phyloP scores from a whole-genome alignment of 30 jellyfish, hydroid and myxozoan genomes.

The Catostylus mosaicus region DNA sequence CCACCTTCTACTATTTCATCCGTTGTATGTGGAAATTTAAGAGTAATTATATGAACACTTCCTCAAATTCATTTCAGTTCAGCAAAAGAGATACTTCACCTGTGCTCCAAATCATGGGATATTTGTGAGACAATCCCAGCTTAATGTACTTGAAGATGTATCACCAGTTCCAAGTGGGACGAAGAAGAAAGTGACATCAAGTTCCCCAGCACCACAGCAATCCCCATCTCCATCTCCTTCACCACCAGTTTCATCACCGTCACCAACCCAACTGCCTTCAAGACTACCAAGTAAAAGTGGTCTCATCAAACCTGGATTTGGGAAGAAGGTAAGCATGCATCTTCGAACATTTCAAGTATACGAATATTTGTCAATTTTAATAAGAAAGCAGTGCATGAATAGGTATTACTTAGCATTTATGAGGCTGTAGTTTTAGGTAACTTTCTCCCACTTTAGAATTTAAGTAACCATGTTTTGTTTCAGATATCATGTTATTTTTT shows the following conservation, averaged over 20 bases:
- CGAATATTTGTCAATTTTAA: too few species aligned
- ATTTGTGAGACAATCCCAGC: slow-evolving; percentile 94
- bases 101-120: slow-evolving; percentile 96
- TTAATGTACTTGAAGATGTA: slow-evolving; percentile 55
- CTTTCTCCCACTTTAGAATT: too few species aligned
- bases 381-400: too few species aligned
- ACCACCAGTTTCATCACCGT: slow-evolving; percentile 59
- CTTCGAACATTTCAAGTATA: too few species aligned
- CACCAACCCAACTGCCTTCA: slow-evolving; percentile 58
- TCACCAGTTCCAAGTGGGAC: neutral
- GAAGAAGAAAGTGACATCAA: slow-evolving; percentile 11
- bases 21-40: too few species aligned
- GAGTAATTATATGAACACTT: too few species aligned
- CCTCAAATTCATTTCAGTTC: slow-evolving; percentile 53
- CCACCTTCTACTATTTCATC: too few species aligned
- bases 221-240: slow-evolving; percentile 27
- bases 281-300: slow-evolving; percentile 58
- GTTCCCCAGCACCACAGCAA: slow-evolving; percentile 40
- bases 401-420: too few species aligned
- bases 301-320: slow-evolving; percentile 66
- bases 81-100: slow-evolving; percentile 81
- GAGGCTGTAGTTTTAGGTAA: too few species aligned
- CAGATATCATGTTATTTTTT: too few species aligned
- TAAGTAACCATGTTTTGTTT: too few species aligned
- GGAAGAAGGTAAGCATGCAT: slow-evolving; percentile 43